Conservation (phyloP, 2,797 vertebrate genomes). For the Peromyscus melanophrys region DNA sequence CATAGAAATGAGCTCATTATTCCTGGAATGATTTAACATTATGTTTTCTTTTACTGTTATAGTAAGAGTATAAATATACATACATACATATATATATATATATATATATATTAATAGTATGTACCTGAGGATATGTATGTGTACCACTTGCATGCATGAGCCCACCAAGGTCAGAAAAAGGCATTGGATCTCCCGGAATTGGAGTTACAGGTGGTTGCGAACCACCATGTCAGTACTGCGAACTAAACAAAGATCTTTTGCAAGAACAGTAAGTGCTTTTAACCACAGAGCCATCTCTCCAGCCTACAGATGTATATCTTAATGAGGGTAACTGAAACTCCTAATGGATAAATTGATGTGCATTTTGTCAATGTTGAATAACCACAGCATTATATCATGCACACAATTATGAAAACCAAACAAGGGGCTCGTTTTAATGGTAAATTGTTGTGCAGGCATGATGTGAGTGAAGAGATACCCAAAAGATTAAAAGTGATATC, state of each 20-base stretch:
- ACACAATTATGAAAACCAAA: slow-evolving; percentile 13
- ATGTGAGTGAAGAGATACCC: background rate
- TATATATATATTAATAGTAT: background rate
- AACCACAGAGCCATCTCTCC: background rate
- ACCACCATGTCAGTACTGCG: background rate
- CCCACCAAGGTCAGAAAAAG: background rate
- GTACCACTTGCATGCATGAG: background rate
- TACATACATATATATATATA: background rate
- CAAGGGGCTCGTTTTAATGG: background rate
- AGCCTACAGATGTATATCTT: background rate
- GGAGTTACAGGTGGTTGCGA: background rate
- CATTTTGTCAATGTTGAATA: slow-evolving; percentile 51
- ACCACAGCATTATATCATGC: background rate
- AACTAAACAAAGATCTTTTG: background rate
- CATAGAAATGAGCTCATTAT: background rate
- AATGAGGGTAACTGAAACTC: slow-evolving; percentile 9
- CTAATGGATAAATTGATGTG: background rate
- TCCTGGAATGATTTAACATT: background rate
- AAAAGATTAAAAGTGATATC: background rate
- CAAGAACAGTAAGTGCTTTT: background rate
- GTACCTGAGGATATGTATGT: background rate
- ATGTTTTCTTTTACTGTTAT: background rate
- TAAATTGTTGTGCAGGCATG: background rate
- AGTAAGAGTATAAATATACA: background rate
- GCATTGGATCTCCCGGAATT: background rate